These are phyloP conservation scores for Netelia fuscicornis DNA, from an alignment of 2,888 invertebrate species.

Conservation along the genomic window DNA sequence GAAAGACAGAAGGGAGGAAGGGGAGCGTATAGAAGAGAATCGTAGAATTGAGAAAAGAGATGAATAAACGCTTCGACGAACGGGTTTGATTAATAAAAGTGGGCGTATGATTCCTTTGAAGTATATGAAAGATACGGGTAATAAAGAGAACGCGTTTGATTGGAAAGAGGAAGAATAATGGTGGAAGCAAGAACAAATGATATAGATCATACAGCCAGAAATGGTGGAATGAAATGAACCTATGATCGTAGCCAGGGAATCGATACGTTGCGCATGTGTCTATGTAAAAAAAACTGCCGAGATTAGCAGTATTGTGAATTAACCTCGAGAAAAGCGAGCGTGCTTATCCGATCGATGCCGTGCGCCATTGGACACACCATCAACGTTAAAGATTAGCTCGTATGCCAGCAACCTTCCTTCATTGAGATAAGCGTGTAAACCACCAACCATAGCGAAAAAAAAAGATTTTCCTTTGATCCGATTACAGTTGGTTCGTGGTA, in stretches of 20 bases:
- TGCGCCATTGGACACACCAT: neutral
- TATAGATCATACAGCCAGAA: neutral
- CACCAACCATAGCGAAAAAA: no score
- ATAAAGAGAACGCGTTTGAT: slow-evolving; percentile 30
- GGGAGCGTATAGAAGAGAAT: slow-evolving; percentile 11
- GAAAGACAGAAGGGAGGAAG: no score
- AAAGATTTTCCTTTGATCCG: no score
- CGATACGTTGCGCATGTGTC: no score
- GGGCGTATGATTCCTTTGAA: slow-evolving; percentile 55
- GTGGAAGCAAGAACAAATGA: slow-evolving; percentile 27
- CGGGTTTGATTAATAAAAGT: slow-evolving; percentile 56
- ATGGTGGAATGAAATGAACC: slow-evolving; percentile 51
- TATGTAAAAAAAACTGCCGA: neutral
- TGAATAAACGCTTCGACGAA: slow-evolving; percentile 47
- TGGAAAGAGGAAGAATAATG: slow-evolving; percentile 41
- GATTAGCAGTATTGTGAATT: slow-evolving; percentile 33
- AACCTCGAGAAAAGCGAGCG: slow-evolving; percentile 5
- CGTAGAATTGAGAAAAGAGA: neutral
- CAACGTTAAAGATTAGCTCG: neutral
- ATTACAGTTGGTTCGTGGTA: no score
- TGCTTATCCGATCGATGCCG: slow-evolving; percentile 13
- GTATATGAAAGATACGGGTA: slow-evolving; percentile 26
- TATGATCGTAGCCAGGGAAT: neutral
- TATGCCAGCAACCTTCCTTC: no score
- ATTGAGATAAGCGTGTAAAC: no score